Base-by-base conservation (phyloP, 2,113 vertebrate species). In the Dunckerocampus dactyliophorus region DNA sequence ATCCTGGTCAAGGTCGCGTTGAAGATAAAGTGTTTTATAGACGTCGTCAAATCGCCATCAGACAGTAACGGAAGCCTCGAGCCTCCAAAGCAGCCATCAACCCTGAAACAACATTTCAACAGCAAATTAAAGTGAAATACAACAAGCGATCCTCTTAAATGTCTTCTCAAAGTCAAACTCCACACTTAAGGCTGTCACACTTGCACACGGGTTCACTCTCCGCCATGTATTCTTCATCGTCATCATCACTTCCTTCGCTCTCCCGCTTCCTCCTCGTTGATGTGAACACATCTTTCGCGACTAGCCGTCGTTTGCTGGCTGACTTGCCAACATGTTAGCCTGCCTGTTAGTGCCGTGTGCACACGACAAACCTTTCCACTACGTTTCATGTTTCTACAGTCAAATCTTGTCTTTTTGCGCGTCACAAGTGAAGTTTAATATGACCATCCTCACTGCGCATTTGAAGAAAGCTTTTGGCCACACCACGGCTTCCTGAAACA, bases 1-100 rank as follows among this genome's bases (percentile, higher is more conserved):
- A 12, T 43, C 62, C 49, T 63, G 79, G 76, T 84, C 74, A 84
- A 82, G 82, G 82, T 78, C 67, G 52, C 12, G 1, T 1, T n/a
- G 51, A 11, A 73, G 66, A 79, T 72, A 61, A 76, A 62, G 54
- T 60, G 55, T 65, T 72, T 72, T 63, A 75, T 68, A 21, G 57
- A 8, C 0, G 47, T 70, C 21, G 59, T 72, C 66, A 69, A 62
- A 69, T 57, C 62, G 16, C n/a, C 63, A 61, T 72, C 66, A 74
- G 61, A 67, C 52, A 4, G 8, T 21, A 5, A 43, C 57, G 54
- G 59, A 46, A 6, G 53, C 21, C 52, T 54, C 52, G 8, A 62
- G 11, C 39, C 21, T 22, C 63, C 50, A 1, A 58, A 1, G 51
- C 42, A 43, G 17, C 62, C 2, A 4, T 14, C n/a, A 22, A n/a